These are phyloP conservation scores for Drosophila longiperda DNA, from an alignment of 2,888 invertebrate species.

Conservation along the genomic window DNA sequence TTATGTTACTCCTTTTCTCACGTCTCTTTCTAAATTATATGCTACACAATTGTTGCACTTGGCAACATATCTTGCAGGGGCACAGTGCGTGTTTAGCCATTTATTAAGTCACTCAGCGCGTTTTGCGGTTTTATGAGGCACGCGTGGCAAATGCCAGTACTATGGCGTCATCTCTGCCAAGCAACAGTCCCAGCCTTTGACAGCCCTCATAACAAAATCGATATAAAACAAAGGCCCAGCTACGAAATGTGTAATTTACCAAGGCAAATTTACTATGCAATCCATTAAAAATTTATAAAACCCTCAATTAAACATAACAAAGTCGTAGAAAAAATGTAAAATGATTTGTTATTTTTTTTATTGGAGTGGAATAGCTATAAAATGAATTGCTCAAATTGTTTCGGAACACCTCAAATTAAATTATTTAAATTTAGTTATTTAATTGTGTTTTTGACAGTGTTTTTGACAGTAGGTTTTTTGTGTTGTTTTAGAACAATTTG, in stretches of 20 bases:
- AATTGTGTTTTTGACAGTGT: too few relatives aligned
- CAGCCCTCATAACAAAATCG: slow-evolving; percentile 16
- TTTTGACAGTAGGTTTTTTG: neutral
- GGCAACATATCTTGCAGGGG: slow-evolving; percentile 33
- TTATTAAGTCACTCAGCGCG: slow-evolving; percentile 63
- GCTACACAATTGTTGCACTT: neutral
- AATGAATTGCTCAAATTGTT: neutral
- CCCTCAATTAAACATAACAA: neutral
- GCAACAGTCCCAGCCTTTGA: slow-evolving; percentile 40
- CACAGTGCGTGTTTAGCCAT: slow-evolving; percentile 50
- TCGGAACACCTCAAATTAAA: neutral
- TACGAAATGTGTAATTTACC: slow-evolving; percentile 15
- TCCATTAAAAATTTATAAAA: neutral
- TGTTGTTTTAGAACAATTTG: neutral
- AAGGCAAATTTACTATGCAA: neutral
- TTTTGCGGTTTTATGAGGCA: slow-evolving; percentile 59
- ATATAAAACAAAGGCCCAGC: slow-evolving; percentile 12
- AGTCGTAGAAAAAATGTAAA: neutral
- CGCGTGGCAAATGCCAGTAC: slow-evolving; percentile 34
- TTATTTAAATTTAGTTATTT: neutral
- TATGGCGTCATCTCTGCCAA: slow-evolving; percentile 59
- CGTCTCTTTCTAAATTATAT: slow-evolving; percentile 1
- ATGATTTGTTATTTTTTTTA: neutral
- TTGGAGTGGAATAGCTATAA: neutral
- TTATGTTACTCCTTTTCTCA: slow-evolving; percentile 1